Evolutionary conservation across 1,140 invertebrate genomes (phyloP), one percentile per base, ranked within the genome.

Genomic region (Drosophila orosa): DNA sequence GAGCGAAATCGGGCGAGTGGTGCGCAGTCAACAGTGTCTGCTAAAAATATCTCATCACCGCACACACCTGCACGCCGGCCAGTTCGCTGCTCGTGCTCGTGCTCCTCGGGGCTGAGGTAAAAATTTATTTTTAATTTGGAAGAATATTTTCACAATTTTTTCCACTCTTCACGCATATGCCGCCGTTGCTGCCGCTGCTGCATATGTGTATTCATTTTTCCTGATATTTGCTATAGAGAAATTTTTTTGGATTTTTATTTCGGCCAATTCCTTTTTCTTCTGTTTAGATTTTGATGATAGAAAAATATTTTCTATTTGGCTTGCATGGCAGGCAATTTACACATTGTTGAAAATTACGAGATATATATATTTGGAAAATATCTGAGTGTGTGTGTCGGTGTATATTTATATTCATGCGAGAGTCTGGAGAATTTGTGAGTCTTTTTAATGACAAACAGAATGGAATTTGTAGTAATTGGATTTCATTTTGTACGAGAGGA

Each of bases 41-140:
- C 82, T 80, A 89, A 84, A 87, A 87, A 87, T 89, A 89, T 71
- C 72, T 39, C 73, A 84, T 83, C 56, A 69, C 44, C 76, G 84
- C 83, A 87, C 83, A 87, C 83, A 87, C 83, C 83, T 87, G 83
- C 83, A 84, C 62, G 56, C 19, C n/a, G 58, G 29, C 55, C 72
- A 62, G 62, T 45, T 35, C 40, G 66, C 61, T 47, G 27, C 37
- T 57, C 17, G 71, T 47, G 27, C 37, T 57, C 17, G 71, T 57
- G 25, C 19, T 42, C 29, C 19, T 42, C 39, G 55, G 39, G 55
- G 84, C 68, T 89, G 83, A 87, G 83, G 83, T 87, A 87, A 89
- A 87, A 87, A 87, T 89, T 15, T 87, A 87, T 87, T 87, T 87
- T 74, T 84, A 87, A 87, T 87, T 89, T 87, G 84, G 83, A 87